Conservation (phyloP, 2,888 invertebrate genomes). For the Drosophila monieri region DNA sequence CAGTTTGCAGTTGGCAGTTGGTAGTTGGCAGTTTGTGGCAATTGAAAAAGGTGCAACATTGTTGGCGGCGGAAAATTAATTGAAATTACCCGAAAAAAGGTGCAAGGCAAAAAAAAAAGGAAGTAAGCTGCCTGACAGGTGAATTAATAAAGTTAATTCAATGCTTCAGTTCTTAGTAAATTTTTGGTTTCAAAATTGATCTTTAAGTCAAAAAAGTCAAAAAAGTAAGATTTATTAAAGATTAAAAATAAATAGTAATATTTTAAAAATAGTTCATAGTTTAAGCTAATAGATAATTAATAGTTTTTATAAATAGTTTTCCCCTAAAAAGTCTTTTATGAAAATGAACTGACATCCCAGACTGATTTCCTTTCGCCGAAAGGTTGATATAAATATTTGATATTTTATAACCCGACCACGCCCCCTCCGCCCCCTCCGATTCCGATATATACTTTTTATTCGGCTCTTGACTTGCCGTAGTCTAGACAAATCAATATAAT, state of each 20-base stretch:
- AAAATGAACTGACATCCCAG: neutral
- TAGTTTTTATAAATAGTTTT: no score
- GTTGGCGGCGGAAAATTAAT: constrained; percentile 24
- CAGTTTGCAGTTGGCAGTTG: neutral
- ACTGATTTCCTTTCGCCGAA: neutral
- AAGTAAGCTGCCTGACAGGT: neutral
- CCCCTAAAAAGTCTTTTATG: no score
- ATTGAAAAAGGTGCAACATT: constrained; percentile 53
- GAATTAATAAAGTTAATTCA: constrained; percentile 1
- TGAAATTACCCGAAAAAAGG: constrained; percentile 2
- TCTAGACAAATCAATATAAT: constrained; percentile 72
- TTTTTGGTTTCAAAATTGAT: neutral
- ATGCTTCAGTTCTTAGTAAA: neutral
- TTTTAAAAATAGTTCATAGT: no score
- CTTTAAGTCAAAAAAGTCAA: no score
- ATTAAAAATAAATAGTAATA: no score
- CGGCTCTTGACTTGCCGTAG: constrained; percentile 19
- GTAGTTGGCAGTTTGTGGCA: constrained; percentile 21
- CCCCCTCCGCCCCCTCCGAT: neutral
- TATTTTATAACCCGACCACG: constrained; percentile 20
- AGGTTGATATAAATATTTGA: constrained; percentile 16
- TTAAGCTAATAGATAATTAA: no score
- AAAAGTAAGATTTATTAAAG: no score
- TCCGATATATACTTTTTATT: neutral
- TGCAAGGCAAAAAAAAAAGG: no score